These are phyloP conservation scores for Sylvietta virens DNA, from an alignment of 2,113 vertebrate genomes.

Conservation along the genomic window DNA sequence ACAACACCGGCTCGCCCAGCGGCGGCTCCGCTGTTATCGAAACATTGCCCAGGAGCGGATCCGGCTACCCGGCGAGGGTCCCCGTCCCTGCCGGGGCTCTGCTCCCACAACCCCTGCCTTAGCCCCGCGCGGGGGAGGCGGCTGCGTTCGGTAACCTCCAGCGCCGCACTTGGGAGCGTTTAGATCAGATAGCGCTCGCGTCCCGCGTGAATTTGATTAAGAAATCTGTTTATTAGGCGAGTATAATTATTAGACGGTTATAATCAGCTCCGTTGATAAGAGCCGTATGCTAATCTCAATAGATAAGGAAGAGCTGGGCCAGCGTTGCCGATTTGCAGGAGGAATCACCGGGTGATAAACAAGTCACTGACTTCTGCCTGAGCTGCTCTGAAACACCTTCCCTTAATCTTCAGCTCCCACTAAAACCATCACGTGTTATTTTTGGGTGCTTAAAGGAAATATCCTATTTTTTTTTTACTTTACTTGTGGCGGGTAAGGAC, in stretches of 20 bases:
- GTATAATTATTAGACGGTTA: neutral
- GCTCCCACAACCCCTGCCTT: neutral
- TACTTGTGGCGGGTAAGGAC: too few species aligned
- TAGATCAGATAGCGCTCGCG: fast-evolving
- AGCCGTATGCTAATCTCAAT: neutral
- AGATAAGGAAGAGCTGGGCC: neutral
- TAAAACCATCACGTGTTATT: neutral
- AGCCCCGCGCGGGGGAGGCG: neutral
- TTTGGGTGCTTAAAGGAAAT: neutral
- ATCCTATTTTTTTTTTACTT: fast-evolving
- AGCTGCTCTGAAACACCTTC: neutral
- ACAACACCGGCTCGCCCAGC: neutral
- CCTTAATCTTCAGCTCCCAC: neutral
- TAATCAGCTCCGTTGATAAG: neutral
- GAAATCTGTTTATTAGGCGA: neutral
- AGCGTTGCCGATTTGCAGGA: neutral
- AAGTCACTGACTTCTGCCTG: neutral
- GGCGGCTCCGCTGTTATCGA: neutral
- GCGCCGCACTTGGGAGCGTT: fast-evolving
- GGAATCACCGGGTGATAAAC: neutral
- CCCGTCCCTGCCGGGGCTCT: neutral
- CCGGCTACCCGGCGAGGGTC: neutral
- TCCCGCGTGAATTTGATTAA: neutral
- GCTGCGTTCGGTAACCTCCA: neutral
- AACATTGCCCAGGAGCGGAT: neutral